Evolutionary conservation across 2,797 vertebrate genomes (phyloP), one percentile per base, ranked within the genome.

Genomic region (Enteromius radiatus): DNA sequence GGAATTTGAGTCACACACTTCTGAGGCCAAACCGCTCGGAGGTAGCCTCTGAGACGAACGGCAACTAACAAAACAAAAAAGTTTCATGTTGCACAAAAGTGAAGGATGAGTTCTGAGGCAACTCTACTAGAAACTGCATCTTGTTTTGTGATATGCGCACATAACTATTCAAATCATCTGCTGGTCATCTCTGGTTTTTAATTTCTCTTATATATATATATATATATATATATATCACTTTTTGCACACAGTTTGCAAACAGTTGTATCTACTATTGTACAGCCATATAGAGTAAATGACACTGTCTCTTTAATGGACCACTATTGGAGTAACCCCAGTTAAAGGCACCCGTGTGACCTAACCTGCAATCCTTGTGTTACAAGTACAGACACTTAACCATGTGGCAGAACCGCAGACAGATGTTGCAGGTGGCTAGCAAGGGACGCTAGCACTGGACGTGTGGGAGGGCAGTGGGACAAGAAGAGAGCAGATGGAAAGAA

Each of bases 401-500:
- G 61, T 67, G 61, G 59, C 47, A 67, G 73, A 17, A 52, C 38
- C 4, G 7, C 47, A 43, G 45, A 82, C 63, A 68, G 63, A 45
- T 82, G 63, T 84, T 63, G 74, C 83, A 71, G 68, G 63, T 76
- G 83, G 59, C 45, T 69, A 23, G 77, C 52, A 38, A 59, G 73
- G 49, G 73, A 41, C 15, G 52, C 75, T 31, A 41, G 28, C 28
- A 65, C 71, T 67, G 74, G 38, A 15, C 7, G 26, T 52, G 78
- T 70, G 73, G 45, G 76, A 56, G 63, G 75, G 38, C 21, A 63
- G 67, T 12, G 64, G 56, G 33, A 59, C 15, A 56, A 69, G 80
- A 73, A 36, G 79, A 68, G 76, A 86, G 80, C 84, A 88, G 87
- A 83, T 78, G 85, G 84, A 77, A 52, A 76, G 75, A 85, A 61